Evolutionary conservation across 2,888 invertebrate genomes (phyloP).

Genomic region (Hirtodrosophila trivittata): DNA sequence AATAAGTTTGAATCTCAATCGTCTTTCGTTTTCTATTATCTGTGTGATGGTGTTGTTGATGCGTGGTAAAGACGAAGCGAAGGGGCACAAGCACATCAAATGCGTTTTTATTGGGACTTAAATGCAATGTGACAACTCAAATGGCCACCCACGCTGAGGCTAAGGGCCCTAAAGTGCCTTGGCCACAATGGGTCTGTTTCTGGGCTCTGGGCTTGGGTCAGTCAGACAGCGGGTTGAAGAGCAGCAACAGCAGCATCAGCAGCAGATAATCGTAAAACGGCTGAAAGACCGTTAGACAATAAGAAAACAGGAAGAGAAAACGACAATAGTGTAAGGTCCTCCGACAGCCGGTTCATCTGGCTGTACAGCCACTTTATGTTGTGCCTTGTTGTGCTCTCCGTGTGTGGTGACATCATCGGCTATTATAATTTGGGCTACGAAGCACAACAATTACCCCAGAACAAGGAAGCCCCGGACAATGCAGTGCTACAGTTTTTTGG

Average conservation of each 20-base stretch:
- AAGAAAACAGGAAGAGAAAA: slow-evolving; percentile 75
- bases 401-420: slow-evolving; percentile 76
- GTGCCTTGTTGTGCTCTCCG: slow-evolving; percentile 25
- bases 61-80: not conserved
- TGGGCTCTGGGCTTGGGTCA: slow-evolving; percentile 20
- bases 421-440: slow-evolving; percentile 63
- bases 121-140: slow-evolving; percentile 63
- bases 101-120: slow-evolving; percentile 72
- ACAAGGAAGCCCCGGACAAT: slow-evolving; percentile 50
- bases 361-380: slow-evolving; percentile 10
- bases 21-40: slow-evolving; percentile 67
- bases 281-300: slow-evolving; percentile 58
- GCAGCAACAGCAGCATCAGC: slow-evolving; percentile 19
- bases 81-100: slow-evolving; percentile 58
- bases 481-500: slow-evolving; percentile 30
- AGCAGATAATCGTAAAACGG: slow-evolving; percentile 68
- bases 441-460: slow-evolving; percentile 64
- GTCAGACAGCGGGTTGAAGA: not conserved
- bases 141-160: slow-evolving; percentile 60
- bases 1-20: slow-evolving; percentile 61
- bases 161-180: slow-evolving; percentile 67
- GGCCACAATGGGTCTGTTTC: slow-evolving; percentile 67
- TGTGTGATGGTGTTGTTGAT: slow-evolving; percentile 17
- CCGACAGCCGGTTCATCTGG: slow-evolving; percentile 6
- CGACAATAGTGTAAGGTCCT: slow-evolving; percentile 61